Conservation (phyloP, 2,113 vertebrate genomes). For the Boleophthalmus pectinirostris region DNA sequence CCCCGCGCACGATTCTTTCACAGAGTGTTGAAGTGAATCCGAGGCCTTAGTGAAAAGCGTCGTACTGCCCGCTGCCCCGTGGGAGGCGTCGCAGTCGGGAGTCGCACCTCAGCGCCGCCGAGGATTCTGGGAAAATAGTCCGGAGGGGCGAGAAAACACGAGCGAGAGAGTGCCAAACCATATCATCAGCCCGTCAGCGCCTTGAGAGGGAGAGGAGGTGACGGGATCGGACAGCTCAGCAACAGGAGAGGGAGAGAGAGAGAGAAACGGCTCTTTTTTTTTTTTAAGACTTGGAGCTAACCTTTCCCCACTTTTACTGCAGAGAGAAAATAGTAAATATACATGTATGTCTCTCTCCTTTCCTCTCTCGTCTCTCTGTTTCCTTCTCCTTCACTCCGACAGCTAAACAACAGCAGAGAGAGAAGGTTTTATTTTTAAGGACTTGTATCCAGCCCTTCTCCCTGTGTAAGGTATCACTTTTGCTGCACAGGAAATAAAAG, state of each 20-base stretch:
- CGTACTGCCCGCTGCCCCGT: neutral
- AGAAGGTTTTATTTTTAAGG: too few species aligned
- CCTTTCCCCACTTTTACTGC: neutral
- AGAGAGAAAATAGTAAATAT: too few species aligned
- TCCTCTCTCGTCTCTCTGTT: too few species aligned
- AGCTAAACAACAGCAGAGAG: too few species aligned
- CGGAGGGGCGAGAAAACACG: neutral
- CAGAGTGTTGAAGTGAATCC: neutral
- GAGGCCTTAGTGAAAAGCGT: neutral
- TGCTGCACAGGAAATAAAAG: too few species aligned
- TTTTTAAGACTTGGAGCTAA: neutral
- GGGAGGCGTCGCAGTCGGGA: neutral
- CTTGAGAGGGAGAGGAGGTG: neutral
- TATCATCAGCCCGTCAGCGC: neutral
- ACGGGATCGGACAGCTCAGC: neutral
- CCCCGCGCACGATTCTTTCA: too few species aligned
- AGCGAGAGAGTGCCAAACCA: neutral
- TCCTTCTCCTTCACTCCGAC: too few species aligned
- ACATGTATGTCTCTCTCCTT: too few species aligned
- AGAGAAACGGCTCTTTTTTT: neutral
- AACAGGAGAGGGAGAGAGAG: neutral
- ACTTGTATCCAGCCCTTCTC: too few species aligned
- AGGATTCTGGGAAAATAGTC: constrained; percentile 3
- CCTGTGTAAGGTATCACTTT: too few species aligned
- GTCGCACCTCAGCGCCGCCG: neutral